Evolutionary conservation across 2,888 invertebrate genomes (phyloP), one percentile per base, ranked within the genome.

Genomic region (Scrobipalpa costella): DNA sequence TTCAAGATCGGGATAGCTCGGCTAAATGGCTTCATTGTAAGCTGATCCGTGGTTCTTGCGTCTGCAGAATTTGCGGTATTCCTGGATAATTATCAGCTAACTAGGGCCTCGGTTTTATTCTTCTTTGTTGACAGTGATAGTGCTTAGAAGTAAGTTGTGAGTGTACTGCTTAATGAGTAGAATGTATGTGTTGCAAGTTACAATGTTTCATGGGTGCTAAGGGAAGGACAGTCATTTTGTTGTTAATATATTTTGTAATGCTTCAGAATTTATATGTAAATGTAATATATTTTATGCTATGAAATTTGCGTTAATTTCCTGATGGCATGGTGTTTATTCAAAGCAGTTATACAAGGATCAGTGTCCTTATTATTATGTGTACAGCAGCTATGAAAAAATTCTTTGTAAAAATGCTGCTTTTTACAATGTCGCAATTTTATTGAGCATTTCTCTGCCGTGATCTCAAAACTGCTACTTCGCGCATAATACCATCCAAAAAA

Each of bases 21-120:
- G 64, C 67, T 74, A 81, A 83, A 87, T 86, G 83, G 75, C 86
- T 86, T 84, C 79, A 86, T 87, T 81, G 77, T 79, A 60, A 60
- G 47, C 57, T 27, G 57, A 55, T 55, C 55, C 34, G 9, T 11
- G 55, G 15, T 55, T 55, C 55, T 21, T 27, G 63, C 49, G 49
- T 57, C 61, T 65, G 63, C 49, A 65, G 63, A 61, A 63, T 61
- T 61, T 7, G 61, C 36, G 47, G 59, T 55, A 66, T 62, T 62
- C n/a, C 9, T 15, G 55, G 55, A 55, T 55, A 34, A 55, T 55
- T 55, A 55, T 34, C 55, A 34, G 55, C n/a, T 15, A 9, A 17
- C 19, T 50, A 50, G 15, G 19, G 55, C 34, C 55, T 55, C 34
- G 50, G 21, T 52, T 52, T 52, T 21, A 21, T 52, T 21, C 21